phyloP scores from a whole-genome alignment of 1,140 invertebrate genomes.

The Mylabris phalerata region DNA sequence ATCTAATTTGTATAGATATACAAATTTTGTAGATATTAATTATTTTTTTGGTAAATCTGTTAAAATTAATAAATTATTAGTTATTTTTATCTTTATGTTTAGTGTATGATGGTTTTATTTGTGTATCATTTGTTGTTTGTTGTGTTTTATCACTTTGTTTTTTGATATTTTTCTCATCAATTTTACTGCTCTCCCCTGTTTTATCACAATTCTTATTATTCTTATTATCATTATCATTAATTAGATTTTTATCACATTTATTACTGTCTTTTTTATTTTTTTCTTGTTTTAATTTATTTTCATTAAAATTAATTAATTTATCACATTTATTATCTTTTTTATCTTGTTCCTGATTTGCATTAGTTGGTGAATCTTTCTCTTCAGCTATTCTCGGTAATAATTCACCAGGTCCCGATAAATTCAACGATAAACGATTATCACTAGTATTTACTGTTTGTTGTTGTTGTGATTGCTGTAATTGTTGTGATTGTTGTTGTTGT shows the following conservation, averaged over 20 bases:
- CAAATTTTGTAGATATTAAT: too few species aligned
- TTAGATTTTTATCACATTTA: not conserved
- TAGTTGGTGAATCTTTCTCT: conserved; percentile 76
- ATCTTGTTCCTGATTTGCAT: conserved; percentile 30
- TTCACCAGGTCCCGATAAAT: conserved; percentile 45
- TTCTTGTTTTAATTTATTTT: conserved; percentile 3
- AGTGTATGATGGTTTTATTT: not conserved
- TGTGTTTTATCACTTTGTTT: conserved; percentile 9
- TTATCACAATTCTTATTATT: conserved; percentile 10
- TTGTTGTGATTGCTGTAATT: not conserved
- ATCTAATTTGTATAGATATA: too few species aligned
- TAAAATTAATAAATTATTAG: too few species aligned
- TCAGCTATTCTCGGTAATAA: conserved; percentile 67
- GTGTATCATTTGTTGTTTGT: conserved; percentile 1
- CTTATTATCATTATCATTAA: not conserved
- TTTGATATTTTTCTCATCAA: conserved; percentile 1
- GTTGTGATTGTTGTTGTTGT: conserved; percentile 13
- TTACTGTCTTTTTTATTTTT: conserved; percentile 5
- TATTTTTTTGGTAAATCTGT: too few species aligned
- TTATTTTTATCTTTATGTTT: too few species aligned
- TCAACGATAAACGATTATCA: conserved; percentile 40
- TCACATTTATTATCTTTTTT: conserved; percentile 24
- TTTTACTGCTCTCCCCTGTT: conserved; percentile 2
- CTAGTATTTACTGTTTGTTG: conserved; percentile 5
- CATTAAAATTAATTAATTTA: conserved; percentile 11